Percentiles rank a stretch among this genome's conserved stretches.
phyloP scores from a whole-genome alignment of 2,113 vertebrate species.

The Diadophis punctatus region DNA sequence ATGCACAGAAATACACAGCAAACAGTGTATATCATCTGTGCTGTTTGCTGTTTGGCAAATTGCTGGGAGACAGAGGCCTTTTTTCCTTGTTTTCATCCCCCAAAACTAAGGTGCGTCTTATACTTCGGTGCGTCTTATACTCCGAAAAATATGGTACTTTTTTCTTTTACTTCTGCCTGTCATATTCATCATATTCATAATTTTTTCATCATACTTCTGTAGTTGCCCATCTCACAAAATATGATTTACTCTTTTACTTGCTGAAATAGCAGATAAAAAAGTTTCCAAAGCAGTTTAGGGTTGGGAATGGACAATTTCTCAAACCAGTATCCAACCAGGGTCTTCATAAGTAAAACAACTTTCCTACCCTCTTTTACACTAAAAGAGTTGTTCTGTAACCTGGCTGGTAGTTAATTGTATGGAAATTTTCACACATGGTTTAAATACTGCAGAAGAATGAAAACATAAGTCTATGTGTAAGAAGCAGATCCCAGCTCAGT shows the following conservation, averaged over 20 bases:
- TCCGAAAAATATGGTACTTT: no score
- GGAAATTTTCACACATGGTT: not conserved
- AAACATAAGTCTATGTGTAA: not conserved
- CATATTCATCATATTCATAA: not conserved
- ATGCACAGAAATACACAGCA: no score
- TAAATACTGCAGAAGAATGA: not conserved
- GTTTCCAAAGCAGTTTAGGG: not conserved
- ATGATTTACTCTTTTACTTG: not conserved
- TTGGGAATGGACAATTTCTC: not conserved
- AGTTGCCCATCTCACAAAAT: not conserved
- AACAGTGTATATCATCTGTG: no score
- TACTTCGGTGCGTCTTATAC: no score
- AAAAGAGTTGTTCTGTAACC: not conserved
- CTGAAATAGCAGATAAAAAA: not conserved
- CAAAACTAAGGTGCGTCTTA: no score
- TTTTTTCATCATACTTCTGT: not conserved
- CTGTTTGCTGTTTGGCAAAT: no score
- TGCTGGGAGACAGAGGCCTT: no score
- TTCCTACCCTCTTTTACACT: no score
- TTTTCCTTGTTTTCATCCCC: no score
- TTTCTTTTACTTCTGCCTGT: not conserved
- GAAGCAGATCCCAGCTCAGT: not conserved
- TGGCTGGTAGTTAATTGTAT: not conserved
- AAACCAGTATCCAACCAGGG: not conserved
- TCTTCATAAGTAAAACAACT: not conserved